Percentiles rank a stretch among this genome's conserved stretches.
These are phyloP conservation scores for Atta texana DNA, from an alignment of 1,140 invertebrate genomes.

Conservation along the genomic window DNA sequence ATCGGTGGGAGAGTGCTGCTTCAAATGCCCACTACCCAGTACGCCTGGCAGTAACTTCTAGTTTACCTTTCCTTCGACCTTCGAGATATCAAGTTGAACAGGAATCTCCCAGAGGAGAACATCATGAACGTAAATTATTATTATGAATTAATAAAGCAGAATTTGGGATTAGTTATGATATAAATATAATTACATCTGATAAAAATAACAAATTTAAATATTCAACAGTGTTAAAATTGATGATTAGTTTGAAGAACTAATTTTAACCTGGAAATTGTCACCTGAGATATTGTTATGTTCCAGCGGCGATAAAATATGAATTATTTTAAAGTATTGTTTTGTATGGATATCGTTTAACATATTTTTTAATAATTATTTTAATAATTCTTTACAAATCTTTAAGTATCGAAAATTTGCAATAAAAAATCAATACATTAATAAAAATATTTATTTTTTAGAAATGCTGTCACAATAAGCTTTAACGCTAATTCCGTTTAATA, in stretches of 20 bases:
- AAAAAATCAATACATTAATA: no score
- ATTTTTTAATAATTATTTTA: no score
- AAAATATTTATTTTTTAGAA: no score
- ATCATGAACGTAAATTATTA: not conserved
- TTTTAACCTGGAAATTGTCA: not conserved
- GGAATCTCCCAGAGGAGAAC: conserved; percentile 16
- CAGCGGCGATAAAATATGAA: no score
- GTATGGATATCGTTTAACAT: no score
- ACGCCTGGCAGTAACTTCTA: conserved; percentile 41
- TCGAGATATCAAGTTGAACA: conserved; percentile 62
- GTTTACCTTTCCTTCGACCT: conserved; percentile 58
- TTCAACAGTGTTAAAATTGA: not conserved
- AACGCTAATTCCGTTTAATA: no score
- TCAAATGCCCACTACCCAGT: conserved; percentile 34
- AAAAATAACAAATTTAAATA: not conserved
- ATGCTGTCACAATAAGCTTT: no score
- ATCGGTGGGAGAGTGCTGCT: conserved; percentile 32
- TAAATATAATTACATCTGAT: not conserved
- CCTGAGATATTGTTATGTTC: no score
- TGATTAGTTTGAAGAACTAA: not conserved
- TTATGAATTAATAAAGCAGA: not conserved
- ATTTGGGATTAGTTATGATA: not conserved
- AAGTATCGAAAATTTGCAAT: no score
- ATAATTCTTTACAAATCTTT: no score
- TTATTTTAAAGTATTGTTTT: no score